phyloP scores from a whole-genome alignment of 1,140 invertebrate genomes.

The Drosophila chauvacae region DNA sequence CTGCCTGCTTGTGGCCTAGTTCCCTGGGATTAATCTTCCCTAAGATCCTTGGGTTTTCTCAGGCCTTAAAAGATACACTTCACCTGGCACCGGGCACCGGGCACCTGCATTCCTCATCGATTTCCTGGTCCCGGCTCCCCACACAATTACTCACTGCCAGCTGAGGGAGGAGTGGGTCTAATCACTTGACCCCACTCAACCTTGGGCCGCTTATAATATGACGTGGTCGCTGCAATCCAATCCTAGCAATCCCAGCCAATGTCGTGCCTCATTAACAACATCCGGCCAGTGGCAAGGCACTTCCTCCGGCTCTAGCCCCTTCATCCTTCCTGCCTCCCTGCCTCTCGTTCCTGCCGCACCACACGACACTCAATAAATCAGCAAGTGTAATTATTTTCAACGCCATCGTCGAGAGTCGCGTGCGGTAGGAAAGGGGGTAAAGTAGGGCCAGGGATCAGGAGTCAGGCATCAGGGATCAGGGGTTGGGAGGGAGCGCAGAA shows the following conservation, averaged over 20 bases:
- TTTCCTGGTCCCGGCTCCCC: not conserved
- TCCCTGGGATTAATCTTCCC: not conserved
- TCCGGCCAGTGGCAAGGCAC: conserved; percentile 41
- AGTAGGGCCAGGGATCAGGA: not conserved
- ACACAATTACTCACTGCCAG: conserved; percentile 33
- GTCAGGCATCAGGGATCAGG: not conserved
- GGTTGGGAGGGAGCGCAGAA: not conserved
- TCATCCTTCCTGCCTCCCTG: not conserved
- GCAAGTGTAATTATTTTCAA: conserved; percentile 80
- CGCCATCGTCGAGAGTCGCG: conserved; percentile 61
- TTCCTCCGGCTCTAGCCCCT: not conserved
- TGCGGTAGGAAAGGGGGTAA: not conserved
- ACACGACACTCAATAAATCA: conserved; percentile 79
- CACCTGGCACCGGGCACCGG: not conserved
- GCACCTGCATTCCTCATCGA: conserved; percentile 9
- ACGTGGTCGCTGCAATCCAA: conserved; percentile 60
- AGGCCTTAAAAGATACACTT: not conserved
- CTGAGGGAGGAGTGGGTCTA: conserved; percentile 9
- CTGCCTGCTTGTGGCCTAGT: not conserved
- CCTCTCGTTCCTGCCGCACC: conserved; percentile 19
- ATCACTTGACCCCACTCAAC: conserved; percentile 54
- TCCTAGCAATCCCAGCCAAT: conserved; percentile 54
- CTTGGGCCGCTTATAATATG: conserved; percentile 44
- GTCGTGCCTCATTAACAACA: conserved; percentile 77
- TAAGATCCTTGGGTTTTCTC: not conserved